Evolutionary conservation across 2,888 invertebrate species (phyloP).

Genomic region (Clitarchus hookeri): DNA sequence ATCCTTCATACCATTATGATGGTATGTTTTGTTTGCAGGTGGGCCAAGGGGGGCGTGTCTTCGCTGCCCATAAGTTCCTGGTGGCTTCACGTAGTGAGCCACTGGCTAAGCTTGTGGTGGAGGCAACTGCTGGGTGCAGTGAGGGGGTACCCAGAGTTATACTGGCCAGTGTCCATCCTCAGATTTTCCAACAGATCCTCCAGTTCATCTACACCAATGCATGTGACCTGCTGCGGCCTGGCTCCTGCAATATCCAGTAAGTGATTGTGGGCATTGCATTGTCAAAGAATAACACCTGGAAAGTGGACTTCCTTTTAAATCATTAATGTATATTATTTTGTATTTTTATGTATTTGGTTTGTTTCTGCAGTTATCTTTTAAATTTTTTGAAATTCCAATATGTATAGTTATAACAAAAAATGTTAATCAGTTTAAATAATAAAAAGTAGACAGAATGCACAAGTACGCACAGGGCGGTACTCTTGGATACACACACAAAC

Average conservation of each 20-base stretch:
- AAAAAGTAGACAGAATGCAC: too few species aligned
- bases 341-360: too few species aligned
- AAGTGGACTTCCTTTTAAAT: too few species aligned
- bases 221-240: slow-evolving; percentile 64
- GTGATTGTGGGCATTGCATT: background rate
- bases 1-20: too few species aligned
- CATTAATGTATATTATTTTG: too few species aligned
- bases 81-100: slow-evolving; percentile 67
- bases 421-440: too few species aligned
- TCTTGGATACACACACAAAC: too few species aligned
- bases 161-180: slow-evolving; percentile 62
- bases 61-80: slow-evolving; percentile 75
- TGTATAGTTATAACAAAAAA: too few species aligned
- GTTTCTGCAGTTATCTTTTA: too few species aligned
- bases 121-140: slow-evolving; percentile 47
- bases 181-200: slow-evolving; percentile 74
- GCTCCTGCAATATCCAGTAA: slow-evolving; percentile 53
- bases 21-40: background rate
- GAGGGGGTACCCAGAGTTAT: slow-evolving; percentile 52
- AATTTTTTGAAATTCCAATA: too few species aligned
- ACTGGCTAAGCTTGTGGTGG: slow-evolving; percentile 62
- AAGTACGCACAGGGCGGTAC: too few species aligned
- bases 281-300: too few species aligned
- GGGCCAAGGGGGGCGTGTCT: slow-evolving; percentile 47
- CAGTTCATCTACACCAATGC: slow-evolving; percentile 70